Percentiles rank a stretch among this genome's conserved stretches.
These are phyloP conservation scores for Leptobrachium leishanense DNA, from an alignment of 2,113 vertebrate genomes.

Conservation along the genomic window DNA sequence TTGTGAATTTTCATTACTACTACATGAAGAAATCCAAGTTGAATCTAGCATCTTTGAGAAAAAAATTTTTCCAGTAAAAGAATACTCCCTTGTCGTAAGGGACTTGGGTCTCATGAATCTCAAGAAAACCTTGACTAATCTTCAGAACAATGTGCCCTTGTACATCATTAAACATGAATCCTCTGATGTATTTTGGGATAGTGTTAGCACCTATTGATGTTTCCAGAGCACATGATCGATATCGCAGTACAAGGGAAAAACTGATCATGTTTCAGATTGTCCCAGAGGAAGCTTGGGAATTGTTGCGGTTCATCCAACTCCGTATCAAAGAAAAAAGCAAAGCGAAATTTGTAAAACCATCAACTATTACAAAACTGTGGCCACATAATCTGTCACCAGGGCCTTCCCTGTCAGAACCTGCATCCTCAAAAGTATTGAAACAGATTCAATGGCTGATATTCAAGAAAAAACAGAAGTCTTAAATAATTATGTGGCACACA, in stretches of 20 bases:
- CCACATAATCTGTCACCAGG: conserved; percentile 33
- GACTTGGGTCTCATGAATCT: background rate
- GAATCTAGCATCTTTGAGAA: too few species aligned
- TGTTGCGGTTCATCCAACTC: conserved; percentile 31
- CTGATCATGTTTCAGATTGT: conserved; percentile 38
- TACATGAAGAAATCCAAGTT: too few species aligned
- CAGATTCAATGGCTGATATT: too few species aligned
- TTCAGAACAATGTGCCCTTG: conserved; percentile 27
- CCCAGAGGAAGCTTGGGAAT: conserved; percentile 31
- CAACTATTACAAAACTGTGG: conserved; percentile 31
- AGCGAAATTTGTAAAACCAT: conserved; percentile 38
- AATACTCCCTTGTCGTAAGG: too few species aligned
- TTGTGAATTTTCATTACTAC: too few species aligned
- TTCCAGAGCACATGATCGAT: conserved; percentile 35
- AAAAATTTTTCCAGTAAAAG: too few species aligned
- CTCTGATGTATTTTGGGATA: conserved; percentile 38
- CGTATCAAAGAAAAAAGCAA: conserved; percentile 45
- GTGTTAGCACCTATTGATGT: conserved; percentile 44
- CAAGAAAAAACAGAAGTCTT: too few species aligned
- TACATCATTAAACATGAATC: conserved; percentile 42
- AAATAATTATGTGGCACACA: too few species aligned
- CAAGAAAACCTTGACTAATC: conserved; percentile 19
- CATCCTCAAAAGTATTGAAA: conserved; percentile 4
- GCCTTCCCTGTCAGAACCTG: conserved; percentile 11
- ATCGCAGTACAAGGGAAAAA: conserved; percentile 35